These are phyloP conservation scores for Aspidoscelis tigris DNA, from an alignment of 2,113 vertebrate species.

Conservation along the genomic window DNA sequence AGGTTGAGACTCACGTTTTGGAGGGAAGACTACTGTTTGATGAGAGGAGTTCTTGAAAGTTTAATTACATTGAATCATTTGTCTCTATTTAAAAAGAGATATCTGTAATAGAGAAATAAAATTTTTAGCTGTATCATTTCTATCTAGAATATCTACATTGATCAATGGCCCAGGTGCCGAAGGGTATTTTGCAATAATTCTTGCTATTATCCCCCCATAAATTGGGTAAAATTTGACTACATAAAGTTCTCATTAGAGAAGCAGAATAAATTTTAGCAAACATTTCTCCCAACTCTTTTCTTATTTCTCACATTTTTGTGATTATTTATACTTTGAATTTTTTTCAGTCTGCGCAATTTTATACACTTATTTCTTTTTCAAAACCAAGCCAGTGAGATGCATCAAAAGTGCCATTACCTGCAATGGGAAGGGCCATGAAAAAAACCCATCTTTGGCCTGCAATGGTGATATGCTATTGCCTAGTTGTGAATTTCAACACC, in stretches of 20 bases:
- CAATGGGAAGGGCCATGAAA: too few relatives aligned
- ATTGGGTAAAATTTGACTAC: neutral
- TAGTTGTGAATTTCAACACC: too few relatives aligned
- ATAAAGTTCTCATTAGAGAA: neutral
- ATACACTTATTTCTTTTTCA: too few relatives aligned
- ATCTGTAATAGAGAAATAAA: accelerated
- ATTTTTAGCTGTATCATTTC: neutral
- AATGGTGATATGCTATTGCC: too few relatives aligned
- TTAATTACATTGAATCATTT: neutral
- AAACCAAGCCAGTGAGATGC: too few relatives aligned
- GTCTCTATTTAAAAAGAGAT: neutral
- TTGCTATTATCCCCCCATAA: neutral
- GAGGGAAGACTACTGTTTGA: neutral
- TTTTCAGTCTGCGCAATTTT: too few relatives aligned
- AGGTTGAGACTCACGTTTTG: neutral
- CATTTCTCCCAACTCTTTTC: too few relatives aligned
- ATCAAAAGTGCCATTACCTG: too few relatives aligned
- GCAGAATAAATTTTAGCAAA: neutral
- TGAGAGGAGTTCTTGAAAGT: neutral
- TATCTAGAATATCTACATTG: neutral
- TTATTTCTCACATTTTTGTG: too few relatives aligned
- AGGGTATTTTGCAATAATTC: neutral
- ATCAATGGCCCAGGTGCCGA: too few relatives aligned
- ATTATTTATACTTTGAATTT: too few relatives aligned
- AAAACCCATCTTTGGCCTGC: too few relatives aligned